A percentile compares a stretch with the other conserved stretches of the same genome.
phyloP scores from a whole-genome alignment of 2,888 invertebrate species.

The Andrena trimmerana region DNA sequence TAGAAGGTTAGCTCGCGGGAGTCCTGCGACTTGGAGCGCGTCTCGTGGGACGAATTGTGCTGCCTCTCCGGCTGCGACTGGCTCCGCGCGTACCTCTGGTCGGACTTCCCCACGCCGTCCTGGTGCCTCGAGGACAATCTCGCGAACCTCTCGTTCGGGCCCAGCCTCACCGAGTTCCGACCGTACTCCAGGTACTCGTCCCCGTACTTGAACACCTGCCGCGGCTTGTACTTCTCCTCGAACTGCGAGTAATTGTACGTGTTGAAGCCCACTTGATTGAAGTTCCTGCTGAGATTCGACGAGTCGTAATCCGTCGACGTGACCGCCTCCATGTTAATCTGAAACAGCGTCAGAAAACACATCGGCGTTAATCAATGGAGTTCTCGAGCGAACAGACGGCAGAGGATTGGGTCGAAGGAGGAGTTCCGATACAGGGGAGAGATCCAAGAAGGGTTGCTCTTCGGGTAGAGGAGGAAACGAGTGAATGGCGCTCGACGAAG shows the following conservation, averaged over 20 bases:
- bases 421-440: neutral
- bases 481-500: slow-evolving; percentile 60
- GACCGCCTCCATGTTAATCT: slow-evolving; percentile 87
- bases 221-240: slow-evolving; percentile 80
- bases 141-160: slow-evolving; percentile 67
- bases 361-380: neutral
- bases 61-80: slow-evolving; percentile 82
- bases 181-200: slow-evolving; percentile 79
- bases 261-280: slow-evolving; percentile 80
- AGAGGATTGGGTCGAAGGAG: neutral
- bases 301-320: slow-evolving; percentile 86
- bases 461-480: slow-evolving; percentile 22
- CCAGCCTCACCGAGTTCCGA: slow-evolving; percentile 72
- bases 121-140: slow-evolving; percentile 62
- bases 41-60: slow-evolving; percentile 76
- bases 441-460: slow-evolving; percentile 7
- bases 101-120: slow-evolving; percentile 70
- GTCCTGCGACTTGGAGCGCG: slow-evolving; percentile 81
- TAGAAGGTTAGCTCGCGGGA: slow-evolving; percentile 79
- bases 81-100: slow-evolving; percentile 78
- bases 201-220: slow-evolving; percentile 77
- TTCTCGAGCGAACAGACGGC: neutral
- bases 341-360: slow-evolving; percentile 65
- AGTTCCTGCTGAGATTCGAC: slow-evolving; percentile 79
- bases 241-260: slow-evolving; percentile 82